A percentile compares a stretch with the other conserved stretches of the same genome.
phyloP scores from a whole-genome alignment of 1,140 invertebrate species.

The Pararge aegeria region DNA sequence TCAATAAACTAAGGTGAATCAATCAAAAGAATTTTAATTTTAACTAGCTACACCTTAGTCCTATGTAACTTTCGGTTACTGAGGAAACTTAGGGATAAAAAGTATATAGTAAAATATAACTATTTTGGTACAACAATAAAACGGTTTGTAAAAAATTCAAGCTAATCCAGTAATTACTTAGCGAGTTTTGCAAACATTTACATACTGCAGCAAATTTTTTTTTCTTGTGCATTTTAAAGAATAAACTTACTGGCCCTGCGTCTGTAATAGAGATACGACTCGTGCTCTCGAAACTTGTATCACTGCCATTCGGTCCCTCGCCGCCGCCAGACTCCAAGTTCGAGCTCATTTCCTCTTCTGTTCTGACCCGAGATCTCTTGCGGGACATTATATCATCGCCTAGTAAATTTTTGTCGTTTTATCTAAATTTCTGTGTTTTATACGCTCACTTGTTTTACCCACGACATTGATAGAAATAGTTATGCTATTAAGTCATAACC shows the following conservation, averaged over 20 bases:
- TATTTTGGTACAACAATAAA: no score
- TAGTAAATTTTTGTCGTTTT: slow-evolving; percentile 19
- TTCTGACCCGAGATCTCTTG: slow-evolving; percentile 51
- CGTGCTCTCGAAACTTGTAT: slow-evolving; percentile 49
- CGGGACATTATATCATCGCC: slow-evolving; percentile 73
- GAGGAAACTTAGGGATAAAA: no score
- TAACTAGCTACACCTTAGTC: no score
- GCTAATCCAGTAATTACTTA: no score
- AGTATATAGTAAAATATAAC: no score
- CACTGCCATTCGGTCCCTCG: slow-evolving; percentile 53
- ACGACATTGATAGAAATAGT: slow-evolving; percentile 1
- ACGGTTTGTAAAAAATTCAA: no score
- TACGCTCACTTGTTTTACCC: neutral
- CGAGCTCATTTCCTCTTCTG: slow-evolving; percentile 60
- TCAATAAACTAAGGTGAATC: no score
- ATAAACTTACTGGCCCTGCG: neutral
- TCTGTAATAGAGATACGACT: slow-evolving; percentile 22
- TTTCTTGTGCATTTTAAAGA: no score
- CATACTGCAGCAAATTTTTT: no score
- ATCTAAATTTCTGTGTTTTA: neutral
- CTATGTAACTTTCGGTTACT: no score
- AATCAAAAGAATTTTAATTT: no score
- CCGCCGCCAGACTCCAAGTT: slow-evolving; percentile 40
- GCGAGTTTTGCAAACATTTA: no score
- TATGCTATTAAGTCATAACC: slow-evolving; percentile 13